A percentile compares a stretch with the other conserved stretches of the same genome.
Conservation (phyloP, 2,888 invertebrate species). For the Sisyra terminalis region DNA sequence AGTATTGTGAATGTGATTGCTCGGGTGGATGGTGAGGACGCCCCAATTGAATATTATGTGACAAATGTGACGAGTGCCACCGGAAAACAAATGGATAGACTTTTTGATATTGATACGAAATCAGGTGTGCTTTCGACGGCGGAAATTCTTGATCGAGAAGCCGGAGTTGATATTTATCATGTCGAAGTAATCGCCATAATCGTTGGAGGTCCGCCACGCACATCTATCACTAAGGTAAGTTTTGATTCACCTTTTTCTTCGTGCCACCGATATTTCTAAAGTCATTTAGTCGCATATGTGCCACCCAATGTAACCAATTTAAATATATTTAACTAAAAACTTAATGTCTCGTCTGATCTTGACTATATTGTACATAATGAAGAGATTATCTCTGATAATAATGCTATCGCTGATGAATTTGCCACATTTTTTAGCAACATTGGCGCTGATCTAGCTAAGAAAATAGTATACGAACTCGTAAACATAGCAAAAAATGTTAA, state of each 20-base stretch:
- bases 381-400: no score
- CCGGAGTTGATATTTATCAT: conserved; percentile 65
- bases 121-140: conserved; percentile 79
- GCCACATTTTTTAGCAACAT: no score
- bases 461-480: no score
- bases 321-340: no score
- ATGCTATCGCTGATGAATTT: no score
- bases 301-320: no score
- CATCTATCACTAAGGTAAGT: conserved; percentile 71
- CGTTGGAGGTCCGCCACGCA: conserved; percentile 51
- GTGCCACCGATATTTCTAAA: no score
- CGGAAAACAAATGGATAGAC: conserved; percentile 65
- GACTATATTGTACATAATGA: no score
- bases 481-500: no score
- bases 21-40: conserved; percentile 34
- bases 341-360: no score
- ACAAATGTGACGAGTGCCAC: conserved; percentile 61
- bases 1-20: conserved; percentile 69
- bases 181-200: conserved; percentile 76
- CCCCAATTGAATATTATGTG: conserved; percentile 76
- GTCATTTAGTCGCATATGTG: no score
- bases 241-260: background rate
- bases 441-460: no score
- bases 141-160: conserved; percentile 66
- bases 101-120: conserved; percentile 82